Conservation (phyloP, 2,888 invertebrate genomes). For the Atethmia centrago region DNA sequence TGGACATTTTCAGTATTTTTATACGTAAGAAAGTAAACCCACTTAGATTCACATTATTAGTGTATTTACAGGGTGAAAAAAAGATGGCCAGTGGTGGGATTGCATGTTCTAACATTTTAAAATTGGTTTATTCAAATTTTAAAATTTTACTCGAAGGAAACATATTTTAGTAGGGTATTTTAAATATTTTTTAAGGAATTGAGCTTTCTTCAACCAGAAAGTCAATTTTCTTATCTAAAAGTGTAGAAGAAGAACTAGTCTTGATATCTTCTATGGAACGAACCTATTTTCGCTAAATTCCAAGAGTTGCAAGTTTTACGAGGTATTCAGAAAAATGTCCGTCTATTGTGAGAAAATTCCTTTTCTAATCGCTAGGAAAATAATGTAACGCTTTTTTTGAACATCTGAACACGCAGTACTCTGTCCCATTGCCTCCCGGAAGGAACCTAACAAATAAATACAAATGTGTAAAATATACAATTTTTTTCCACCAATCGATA, state of each 20-base stretch:
- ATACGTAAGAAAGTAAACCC: background rate
- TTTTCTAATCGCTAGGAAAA: background rate
- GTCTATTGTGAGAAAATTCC: too few species aligned
- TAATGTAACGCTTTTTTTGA: too few species aligned
- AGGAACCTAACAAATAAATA: too few species aligned
- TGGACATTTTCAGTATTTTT: constrained; percentile 8
- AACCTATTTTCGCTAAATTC: background rate
- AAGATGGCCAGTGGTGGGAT: background rate
- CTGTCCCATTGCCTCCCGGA: too few species aligned
- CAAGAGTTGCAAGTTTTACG: background rate
- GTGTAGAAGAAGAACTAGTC: background rate
- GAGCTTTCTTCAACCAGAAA: background rate
- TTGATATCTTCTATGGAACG: background rate
- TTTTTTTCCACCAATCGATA: background rate
- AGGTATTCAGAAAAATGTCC: background rate
- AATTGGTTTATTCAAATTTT: background rate
- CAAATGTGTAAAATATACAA: too few species aligned
- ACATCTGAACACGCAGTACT: too few species aligned
- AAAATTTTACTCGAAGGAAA: too few species aligned
- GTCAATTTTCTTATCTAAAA: background rate
- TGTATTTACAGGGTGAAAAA: background rate
- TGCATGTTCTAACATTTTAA: background rate
- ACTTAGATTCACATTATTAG: constrained; percentile 9
- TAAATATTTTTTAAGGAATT: background rate
- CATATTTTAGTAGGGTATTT: too few species aligned